Conservation (phyloP, 2,888 invertebrate genomes). For the Oligia fasciuncula region DNA sequence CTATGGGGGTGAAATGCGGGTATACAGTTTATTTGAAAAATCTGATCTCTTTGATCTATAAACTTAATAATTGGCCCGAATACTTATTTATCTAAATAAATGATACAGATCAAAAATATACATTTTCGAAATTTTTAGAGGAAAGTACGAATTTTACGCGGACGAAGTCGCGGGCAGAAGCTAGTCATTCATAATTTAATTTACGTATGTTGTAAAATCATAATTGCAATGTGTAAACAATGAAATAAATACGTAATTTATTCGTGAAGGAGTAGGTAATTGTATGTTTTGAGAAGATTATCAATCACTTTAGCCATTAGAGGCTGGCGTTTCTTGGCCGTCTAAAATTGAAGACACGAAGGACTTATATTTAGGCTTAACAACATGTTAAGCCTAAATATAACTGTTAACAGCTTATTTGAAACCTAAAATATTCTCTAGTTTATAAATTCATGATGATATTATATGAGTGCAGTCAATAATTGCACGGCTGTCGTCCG, state of each 20-base stretch:
- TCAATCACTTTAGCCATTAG: neutral
- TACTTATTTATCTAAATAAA: too few relatives aligned
- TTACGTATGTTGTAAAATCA: neutral
- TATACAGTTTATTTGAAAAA: too few relatives aligned
- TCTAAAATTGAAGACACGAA: neutral
- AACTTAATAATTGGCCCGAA: too few relatives aligned
- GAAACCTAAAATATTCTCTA: neutral
- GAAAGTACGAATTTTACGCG: too few relatives aligned
- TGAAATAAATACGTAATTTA: neutral
- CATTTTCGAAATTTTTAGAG: too few relatives aligned
- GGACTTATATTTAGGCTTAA: neutral
- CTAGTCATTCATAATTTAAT: neutral
- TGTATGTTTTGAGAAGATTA: neutral
- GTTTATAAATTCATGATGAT: neutral
- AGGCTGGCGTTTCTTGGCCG: neutral
- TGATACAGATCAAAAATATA: too few relatives aligned
- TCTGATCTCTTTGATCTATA: too few relatives aligned
- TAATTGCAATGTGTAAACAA: neutral
- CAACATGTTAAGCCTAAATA: neutral
- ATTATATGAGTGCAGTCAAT: constrained; percentile 23
- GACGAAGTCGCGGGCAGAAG: too few relatives aligned
- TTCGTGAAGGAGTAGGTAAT: neutral
- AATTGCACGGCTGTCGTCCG: constrained; percentile 33
- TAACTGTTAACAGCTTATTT: neutral
- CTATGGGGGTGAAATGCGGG: too few relatives aligned